These are phyloP conservation scores for Turritopsis dohrnii DNA, from an alignment of 30 jellyfish, hydroid and myxozoan genomes.

Conservation along the genomic window DNA sequence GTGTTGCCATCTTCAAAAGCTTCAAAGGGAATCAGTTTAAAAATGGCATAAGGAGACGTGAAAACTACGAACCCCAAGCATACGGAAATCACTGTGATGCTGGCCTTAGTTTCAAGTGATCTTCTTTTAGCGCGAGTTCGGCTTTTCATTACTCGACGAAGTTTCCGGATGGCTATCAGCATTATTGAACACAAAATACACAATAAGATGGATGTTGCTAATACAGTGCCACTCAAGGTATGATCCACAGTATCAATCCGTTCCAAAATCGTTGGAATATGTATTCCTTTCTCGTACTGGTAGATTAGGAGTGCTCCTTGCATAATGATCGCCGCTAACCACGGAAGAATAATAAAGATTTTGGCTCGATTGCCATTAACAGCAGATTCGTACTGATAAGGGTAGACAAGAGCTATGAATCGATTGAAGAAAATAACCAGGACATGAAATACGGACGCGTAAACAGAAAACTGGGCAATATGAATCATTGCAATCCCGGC, in stretches of 20 bases:
- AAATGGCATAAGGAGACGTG: background rate
- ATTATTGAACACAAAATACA: background rate
- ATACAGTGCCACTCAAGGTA: background rate
- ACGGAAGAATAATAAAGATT: background rate
- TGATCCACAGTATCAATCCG: background rate
- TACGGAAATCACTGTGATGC: background rate
- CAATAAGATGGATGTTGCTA: background rate
- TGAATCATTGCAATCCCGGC: background rate
- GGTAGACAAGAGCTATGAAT: background rate
- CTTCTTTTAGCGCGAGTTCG: background rate
- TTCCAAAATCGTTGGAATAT: background rate
- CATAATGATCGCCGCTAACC: background rate
- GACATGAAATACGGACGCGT: background rate
- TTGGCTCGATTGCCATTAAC: background rate
- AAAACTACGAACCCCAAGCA: background rate
- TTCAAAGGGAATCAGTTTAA: background rate
- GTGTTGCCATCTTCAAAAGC: background rate
- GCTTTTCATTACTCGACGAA: background rate
- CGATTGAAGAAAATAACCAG: background rate
- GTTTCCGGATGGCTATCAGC: background rate
- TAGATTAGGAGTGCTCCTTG: background rate
- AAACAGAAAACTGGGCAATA: background rate
- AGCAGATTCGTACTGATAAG: background rate
- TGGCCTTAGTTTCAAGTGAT: background rate
- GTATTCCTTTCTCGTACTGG: background rate